phyloP scores from a whole-genome alignment of 2,888 invertebrate genomes.

The Patella ulyssiponensis region DNA sequence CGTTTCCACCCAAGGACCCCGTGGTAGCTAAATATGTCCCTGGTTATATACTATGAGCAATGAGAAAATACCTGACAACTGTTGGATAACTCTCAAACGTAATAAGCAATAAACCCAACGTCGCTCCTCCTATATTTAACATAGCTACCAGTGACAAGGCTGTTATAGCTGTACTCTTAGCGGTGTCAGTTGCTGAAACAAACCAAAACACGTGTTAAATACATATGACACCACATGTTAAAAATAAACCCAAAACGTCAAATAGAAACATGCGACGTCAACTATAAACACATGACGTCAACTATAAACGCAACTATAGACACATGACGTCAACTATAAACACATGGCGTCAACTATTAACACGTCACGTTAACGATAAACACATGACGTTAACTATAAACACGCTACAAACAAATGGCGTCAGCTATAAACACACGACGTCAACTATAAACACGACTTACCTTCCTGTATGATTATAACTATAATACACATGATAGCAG shows the following conservation, averaged over 20 bases:
- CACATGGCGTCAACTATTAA: too few relatives aligned
- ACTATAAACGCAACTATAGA: too few relatives aligned
- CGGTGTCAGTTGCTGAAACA: not conserved
- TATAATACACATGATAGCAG: too few relatives aligned
- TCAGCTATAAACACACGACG: too few relatives aligned
- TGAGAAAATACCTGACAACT: constrained; percentile 19
- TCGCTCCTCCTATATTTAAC: constrained; percentile 16
- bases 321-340: too few relatives aligned
- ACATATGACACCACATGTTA: not conserved
- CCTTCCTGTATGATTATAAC: too few relatives aligned
- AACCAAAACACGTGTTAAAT: not conserved
- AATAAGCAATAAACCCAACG: constrained; percentile 22
- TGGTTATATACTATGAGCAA: too few relatives aligned
- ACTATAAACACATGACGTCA: not conserved
- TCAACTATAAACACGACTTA: too few relatives aligned
- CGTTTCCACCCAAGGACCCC: not conserved
- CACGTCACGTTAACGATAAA: too few relatives aligned
- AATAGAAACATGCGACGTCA: not conserved
- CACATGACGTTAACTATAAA: too few relatives aligned
- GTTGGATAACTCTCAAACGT: constrained; percentile 28
- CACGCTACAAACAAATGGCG: too few relatives aligned
- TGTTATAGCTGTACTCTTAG: constrained; percentile 18
- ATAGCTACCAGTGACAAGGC: constrained; percentile 18
- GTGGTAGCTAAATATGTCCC: not conserved
- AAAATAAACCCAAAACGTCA: not conserved